Base-by-base conservation (phyloP, 2,888 invertebrate genomes). In the Fragum sueziense region DNA sequence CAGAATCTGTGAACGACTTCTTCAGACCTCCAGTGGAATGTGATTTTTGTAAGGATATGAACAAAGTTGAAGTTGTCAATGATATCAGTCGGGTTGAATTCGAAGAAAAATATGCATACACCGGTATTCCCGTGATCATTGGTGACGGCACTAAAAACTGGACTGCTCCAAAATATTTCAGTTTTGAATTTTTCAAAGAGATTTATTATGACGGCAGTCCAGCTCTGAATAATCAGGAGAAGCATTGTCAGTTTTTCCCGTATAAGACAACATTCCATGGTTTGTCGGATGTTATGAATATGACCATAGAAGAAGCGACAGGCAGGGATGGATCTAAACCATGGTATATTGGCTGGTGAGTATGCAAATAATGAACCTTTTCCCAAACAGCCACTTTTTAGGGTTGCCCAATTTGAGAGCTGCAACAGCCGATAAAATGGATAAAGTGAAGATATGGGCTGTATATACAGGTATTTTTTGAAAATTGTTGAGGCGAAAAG, bases 231-330 rank as follows among this genome's bases (percentile, higher is more conserved):
- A 89, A 87, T 70, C 79, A 76, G 14, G 87, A 88, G 54, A 82
- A 88, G 52, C 95, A 96, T 85, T 99, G 98, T 88, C 98, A 98
- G 93, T 99, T 98, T 93, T 97, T 99, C 91, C 97, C 98, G 0
- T 99, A 99, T 93, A 91, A 97, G 93, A 98, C 98, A 0, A 96
- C 97, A 47, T 96, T 98, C 89, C 94, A 94, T 37, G 96, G 95
- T 62, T 94, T 99, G 0, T 94, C 95, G 68, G 97, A 98, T 81
- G 97, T 97, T 0, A 95, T 99, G 84, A 94, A 95, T 72, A 98
- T 98, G 97, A 95, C 95, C 37, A 93, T 94, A 11, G 95, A 95
- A 7, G 94, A 97, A 76, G 96, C 97, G 0, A 94, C 95, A 71
- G 93, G 96, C 83, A 94, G 94, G 41, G 94, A 95, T 14, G 94